A percentile compares a stretch with the other conserved stretches of the same genome.
These are phyloP conservation scores for Formicarius rufipectus DNA, from an alignment of 2,113 vertebrate genomes.

Conservation along the genomic window DNA sequence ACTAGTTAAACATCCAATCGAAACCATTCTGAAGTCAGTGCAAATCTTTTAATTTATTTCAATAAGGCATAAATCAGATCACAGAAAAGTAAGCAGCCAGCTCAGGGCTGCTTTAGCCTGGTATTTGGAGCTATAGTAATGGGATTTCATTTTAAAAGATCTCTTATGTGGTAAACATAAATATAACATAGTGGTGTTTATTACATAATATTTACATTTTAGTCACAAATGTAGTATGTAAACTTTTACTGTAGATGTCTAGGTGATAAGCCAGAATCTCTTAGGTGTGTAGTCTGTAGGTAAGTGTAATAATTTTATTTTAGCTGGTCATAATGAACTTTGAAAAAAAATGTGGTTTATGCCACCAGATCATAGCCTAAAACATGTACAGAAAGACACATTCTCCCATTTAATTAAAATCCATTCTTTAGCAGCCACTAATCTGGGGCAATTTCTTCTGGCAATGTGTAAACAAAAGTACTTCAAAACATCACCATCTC, in stretches of 20 bases:
- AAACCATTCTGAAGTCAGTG: constrained; percentile 41
- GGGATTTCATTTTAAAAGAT: constrained; percentile 66
- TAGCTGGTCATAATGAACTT: background rate
- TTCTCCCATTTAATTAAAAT: constrained; percentile 53
- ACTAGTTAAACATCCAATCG: constrained; percentile 13
- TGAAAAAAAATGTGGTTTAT: background rate
- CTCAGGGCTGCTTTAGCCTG: constrained; percentile 59
- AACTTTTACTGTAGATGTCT: background rate
- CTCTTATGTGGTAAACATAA: background rate
- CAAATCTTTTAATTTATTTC: constrained; percentile 59
- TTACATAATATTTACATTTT: constrained; percentile 31
- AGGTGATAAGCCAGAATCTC: constrained; percentile 19
- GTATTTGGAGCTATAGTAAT: constrained; percentile 57
- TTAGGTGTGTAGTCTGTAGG: background rate
- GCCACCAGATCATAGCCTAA: background rate
- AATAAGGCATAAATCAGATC: constrained; percentile 47
- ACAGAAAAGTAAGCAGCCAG: constrained; percentile 17
- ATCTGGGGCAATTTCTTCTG: constrained; percentile 29
- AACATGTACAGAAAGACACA: background rate
- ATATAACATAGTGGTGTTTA: background rate
- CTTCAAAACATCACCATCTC: background rate
- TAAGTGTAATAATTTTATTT: background rate
- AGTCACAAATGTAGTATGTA: constrained; percentile 1
- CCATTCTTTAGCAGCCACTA: constrained; percentile 9
- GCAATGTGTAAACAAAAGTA: constrained; percentile 14